Conservation (phyloP, 1,140 invertebrate genomes). For the Nixonia krombeini region DNA sequence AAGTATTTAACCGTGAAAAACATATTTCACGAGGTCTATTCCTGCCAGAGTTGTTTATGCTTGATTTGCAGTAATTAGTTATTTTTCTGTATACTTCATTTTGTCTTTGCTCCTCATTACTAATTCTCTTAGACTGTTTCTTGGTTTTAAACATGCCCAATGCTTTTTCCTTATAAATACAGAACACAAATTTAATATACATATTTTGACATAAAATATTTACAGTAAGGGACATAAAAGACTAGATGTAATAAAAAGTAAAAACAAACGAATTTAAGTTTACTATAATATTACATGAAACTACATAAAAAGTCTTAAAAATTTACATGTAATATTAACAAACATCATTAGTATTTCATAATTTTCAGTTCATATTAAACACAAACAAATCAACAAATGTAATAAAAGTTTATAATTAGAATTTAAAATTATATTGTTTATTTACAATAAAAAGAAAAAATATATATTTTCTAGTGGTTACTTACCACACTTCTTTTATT, state of each 20-base stretch:
- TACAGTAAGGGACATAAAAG: no score
- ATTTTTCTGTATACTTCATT: not conserved
- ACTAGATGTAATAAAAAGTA: no score
- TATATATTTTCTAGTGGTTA: not conserved
- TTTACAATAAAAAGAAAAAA: not conserved
- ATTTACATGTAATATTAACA: no score
- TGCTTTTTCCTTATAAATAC: slow-evolving; percentile 5
- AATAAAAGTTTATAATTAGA: not conserved
- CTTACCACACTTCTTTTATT: not conserved
- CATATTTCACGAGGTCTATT: not conserved
- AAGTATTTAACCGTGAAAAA: slow-evolving; percentile 9
- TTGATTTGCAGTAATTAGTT: not conserved
- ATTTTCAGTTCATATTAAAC: no score
- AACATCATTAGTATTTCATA: no score
- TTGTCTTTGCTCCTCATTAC: not conserved
- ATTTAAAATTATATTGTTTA: not conserved
- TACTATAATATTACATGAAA: no score
- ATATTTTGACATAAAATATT: no score
- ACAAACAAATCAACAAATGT: not conserved
- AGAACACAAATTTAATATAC: no score
- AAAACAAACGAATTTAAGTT: no score
- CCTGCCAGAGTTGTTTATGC: not conserved
- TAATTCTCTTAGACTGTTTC: not conserved
- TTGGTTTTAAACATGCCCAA: not conserved
- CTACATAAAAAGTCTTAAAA: no score